Conservation (phyloP, 2,888 invertebrate genomes). For the Apodemia zela region DNA sequence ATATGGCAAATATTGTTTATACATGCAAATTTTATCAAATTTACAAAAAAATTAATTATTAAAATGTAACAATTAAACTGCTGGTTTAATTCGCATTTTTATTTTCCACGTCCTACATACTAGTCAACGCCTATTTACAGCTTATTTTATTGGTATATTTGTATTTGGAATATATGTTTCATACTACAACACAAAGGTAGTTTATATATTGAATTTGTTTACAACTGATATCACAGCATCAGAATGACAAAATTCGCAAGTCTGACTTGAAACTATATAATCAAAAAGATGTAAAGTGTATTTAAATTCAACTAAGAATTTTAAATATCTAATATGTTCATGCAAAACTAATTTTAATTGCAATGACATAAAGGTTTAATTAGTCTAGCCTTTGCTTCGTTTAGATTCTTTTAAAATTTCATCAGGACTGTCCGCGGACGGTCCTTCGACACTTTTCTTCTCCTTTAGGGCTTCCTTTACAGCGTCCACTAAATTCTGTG, state of each 20-base stretch:
- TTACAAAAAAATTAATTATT: too few species aligned
- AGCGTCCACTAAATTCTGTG: slow-evolving; percentile 80
- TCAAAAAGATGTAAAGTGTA: slow-evolving; percentile 15
- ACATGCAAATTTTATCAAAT: too few species aligned
- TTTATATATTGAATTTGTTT: slow-evolving; percentile 15
- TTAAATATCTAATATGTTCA: slow-evolving; percentile 13
- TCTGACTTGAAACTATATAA: slow-evolving; percentile 13
- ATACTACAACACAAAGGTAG: slow-evolving; percentile 19
- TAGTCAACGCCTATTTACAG: slow-evolving; percentile 77
- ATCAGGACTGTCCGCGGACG: slow-evolving; percentile 40
- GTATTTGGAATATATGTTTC: slow-evolving; percentile 17
- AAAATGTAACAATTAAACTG: too few species aligned
- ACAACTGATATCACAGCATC: slow-evolving; percentile 30
- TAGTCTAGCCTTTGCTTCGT: slow-evolving; percentile 61
- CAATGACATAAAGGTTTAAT: slow-evolving; percentile 1
- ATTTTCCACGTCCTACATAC: slow-evolving; percentile 67
- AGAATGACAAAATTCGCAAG: slow-evolving; percentile 18
- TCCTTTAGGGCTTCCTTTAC: slow-evolving; percentile 81
- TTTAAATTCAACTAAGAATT: slow-evolving; percentile 14
- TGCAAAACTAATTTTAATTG: slow-evolving; percentile 14
- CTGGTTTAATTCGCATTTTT: slow-evolving; percentile 38
- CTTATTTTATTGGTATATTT: slow-evolving; percentile 30
- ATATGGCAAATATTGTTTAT: too few species aligned
- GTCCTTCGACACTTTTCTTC: slow-evolving; percentile 58
- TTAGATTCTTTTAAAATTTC: slow-evolving; percentile 63